These are phyloP conservation scores for Hiodon tergisus DNA, from an alignment of 2,113 vertebrate species.

Conservation along the genomic window DNA sequence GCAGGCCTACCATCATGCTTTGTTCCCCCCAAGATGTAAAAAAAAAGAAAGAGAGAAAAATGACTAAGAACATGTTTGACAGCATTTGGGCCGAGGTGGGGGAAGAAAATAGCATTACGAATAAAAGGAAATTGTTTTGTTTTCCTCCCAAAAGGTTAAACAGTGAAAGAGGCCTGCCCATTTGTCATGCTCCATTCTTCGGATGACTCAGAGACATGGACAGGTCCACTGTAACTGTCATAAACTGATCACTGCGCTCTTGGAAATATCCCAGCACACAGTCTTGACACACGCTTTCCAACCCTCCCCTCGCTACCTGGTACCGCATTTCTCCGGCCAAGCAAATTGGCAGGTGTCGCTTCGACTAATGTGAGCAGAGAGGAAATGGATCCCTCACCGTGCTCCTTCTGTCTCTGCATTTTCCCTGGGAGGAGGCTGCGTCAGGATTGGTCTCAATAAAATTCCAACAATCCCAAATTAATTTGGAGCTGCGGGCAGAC, in stretches of 20 bases:
- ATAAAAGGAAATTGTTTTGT: not conserved
- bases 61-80: slow-evolving; percentile 5
- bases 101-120: not conserved
- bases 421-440: not conserved
- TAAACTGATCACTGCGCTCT: not conserved
- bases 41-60: slow-evolving; percentile 16
- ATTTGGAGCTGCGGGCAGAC: slow-evolving; percentile 14
- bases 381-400: not conserved
- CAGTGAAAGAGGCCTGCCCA: not conserved
- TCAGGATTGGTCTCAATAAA: slow-evolving; percentile 17
- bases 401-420: not conserved
- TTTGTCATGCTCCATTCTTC: slow-evolving; percentile 1
- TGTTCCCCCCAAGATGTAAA: slow-evolving; percentile 20
- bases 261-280: not conserved
- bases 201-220: not conserved
- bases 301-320: not conserved
- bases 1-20: slow-evolving; percentile 14
- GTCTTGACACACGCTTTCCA: not conserved
- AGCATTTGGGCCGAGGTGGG: not conserved
- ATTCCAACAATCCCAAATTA: slow-evolving; percentile 25
- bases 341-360: slow-evolving; percentile 9
- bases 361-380: slow-evolving; percentile 1
- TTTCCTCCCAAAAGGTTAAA: not conserved
- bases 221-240: not conserved
- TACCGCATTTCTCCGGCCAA: slow-evolving; percentile 2